Conservation (phyloP, 2,888 invertebrate genomes). For the Lasioglossum oenotherae region DNA sequence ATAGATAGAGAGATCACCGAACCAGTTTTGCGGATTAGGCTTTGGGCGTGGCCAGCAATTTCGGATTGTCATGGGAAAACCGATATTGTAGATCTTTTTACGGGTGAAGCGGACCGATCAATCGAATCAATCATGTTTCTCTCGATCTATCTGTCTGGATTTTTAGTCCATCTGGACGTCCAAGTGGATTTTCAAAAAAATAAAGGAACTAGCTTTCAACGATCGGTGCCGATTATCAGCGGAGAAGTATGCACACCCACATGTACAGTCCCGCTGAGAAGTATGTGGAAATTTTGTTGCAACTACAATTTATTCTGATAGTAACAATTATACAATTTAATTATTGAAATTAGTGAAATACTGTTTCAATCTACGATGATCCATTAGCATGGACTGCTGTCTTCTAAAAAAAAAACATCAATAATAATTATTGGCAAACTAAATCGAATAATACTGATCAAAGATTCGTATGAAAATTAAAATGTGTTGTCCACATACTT, state of each 20-base stretch:
- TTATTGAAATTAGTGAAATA: no score
- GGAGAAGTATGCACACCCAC: background rate
- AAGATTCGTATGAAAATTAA: background rate
- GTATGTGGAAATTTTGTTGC: background rate
- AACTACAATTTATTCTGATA: background rate
- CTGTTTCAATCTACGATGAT: no score
- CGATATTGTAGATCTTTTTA: background rate
- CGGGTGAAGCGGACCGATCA: background rate
- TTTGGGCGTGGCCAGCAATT: conserved; percentile 18
- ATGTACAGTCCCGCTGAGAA: background rate
- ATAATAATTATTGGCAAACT: background rate
- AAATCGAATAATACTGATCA: background rate
- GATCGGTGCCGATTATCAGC: background rate
- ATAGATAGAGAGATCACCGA: conserved; percentile 55
- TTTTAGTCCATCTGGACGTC: background rate
- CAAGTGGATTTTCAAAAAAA: background rate
- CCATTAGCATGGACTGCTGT: no score
- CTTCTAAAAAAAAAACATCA: no score
- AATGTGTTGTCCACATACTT: background rate
- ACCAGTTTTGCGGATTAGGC: conserved; percentile 5
- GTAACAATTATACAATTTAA: background rate
- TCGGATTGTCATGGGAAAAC: background rate
- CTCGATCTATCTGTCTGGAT: background rate
- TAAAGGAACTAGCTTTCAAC: background rate
- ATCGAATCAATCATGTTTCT: background rate